phyloP scores from a whole-genome alignment of 2,113 vertebrate genomes.

The Rhodinocichla rosea region DNA sequence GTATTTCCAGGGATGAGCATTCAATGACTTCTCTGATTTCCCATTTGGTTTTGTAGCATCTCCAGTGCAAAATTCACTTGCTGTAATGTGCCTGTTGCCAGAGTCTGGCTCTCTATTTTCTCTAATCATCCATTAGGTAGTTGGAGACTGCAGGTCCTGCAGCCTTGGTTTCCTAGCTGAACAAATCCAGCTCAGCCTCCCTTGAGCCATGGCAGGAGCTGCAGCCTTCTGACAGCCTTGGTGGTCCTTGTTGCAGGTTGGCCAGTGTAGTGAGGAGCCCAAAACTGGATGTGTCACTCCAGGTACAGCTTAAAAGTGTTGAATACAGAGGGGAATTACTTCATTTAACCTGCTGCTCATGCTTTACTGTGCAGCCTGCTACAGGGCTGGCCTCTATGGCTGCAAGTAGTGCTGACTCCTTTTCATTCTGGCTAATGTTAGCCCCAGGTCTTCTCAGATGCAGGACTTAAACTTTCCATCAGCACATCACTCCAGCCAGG shows the following conservation, averaged over 20 bases:
- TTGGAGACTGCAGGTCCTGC: neutral
- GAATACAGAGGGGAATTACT: neutral
- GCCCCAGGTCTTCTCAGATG: neutral
- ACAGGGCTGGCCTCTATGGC: neutral
- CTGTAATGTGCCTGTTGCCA: neutral
- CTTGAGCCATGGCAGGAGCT: neutral
- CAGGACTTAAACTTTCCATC: neutral
- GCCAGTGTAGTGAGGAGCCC: neutral
- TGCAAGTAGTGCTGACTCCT: neutral
- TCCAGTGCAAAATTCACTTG: neutral
- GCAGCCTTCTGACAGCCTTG: neutral
- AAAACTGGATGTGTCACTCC: neutral
- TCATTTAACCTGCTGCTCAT: neutral
- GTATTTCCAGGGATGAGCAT: neutral
- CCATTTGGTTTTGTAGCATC: neutral
- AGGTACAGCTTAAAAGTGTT: neutral
- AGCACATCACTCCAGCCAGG: neutral
- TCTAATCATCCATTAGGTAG: neutral
- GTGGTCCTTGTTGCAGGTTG: neutral
- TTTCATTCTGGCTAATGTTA: fast-evolving
- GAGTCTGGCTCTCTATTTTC: neutral
- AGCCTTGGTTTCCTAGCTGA: neutral
- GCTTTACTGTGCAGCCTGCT: neutral
- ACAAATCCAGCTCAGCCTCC: neutral
- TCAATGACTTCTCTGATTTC: neutral